Conservation (phyloP, 2,113 vertebrate genomes). For the Melanerpes formicivorus region DNA sequence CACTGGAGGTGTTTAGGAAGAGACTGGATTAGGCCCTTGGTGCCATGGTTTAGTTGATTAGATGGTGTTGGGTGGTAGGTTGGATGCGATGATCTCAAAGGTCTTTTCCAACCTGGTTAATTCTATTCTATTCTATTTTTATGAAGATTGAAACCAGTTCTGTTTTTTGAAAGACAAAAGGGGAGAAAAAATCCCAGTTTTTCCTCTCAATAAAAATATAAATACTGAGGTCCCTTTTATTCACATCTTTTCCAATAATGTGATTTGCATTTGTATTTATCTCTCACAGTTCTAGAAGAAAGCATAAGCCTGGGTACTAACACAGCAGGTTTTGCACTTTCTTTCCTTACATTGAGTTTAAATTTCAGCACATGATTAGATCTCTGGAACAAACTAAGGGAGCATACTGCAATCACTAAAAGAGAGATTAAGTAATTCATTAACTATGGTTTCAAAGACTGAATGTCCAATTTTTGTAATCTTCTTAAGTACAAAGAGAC, state of each 20-base stretch:
- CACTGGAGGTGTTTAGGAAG: too few relatives aligned
- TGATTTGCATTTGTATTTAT: not conserved
- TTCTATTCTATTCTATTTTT: not conserved
- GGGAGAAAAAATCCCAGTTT: not conserved
- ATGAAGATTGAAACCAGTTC: not conserved
- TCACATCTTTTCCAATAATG: not conserved
- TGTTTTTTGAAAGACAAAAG: not conserved
- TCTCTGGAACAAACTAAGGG: not conserved
- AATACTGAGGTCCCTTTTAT: not conserved
- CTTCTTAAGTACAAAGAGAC: constrained; percentile 8
- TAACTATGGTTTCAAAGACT: constrained; percentile 17
- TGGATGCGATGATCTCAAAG: too few relatives aligned
- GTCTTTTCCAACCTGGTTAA: too few relatives aligned
- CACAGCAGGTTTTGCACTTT: not conserved
- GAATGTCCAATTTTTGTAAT: constrained; percentile 26
- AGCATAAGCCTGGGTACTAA: not conserved
- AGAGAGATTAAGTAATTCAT: constrained; percentile 39
- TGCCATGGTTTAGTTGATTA: not conserved
- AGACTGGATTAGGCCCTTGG: too few relatives aligned
- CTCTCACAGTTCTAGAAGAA: not conserved
- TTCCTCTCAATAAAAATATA: not conserved
- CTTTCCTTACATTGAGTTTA: not conserved
- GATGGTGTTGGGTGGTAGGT: too few relatives aligned
- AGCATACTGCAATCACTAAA: not conserved
- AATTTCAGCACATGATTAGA: not conserved